These are phyloP conservation scores for Chunga burmeisteri DNA, from an alignment of 2,113 vertebrate species.

Conservation along the genomic window DNA sequence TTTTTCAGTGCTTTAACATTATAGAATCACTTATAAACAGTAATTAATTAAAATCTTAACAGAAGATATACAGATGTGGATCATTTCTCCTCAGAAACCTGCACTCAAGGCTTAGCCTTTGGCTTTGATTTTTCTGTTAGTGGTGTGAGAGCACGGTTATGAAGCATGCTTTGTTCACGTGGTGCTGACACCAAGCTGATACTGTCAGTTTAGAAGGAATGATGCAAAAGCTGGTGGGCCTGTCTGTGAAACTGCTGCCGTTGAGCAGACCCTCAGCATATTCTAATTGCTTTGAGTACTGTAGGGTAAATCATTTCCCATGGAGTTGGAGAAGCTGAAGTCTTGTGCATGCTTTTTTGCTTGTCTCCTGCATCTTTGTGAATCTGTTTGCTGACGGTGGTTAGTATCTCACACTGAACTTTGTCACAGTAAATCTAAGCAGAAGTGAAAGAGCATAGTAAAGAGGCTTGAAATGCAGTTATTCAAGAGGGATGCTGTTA, in stretches of 20 bases:
- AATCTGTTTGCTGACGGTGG: neutral
- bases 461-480: neutral
- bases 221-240: neutral
- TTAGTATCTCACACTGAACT: neutral
- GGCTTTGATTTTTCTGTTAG: conserved; percentile 4
- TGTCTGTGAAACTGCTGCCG: neutral
- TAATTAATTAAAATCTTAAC: neutral
- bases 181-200: neutral
- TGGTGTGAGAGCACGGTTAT: neutral
- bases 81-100: neutral
- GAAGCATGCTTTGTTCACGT: neutral
- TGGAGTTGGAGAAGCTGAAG: neutral
- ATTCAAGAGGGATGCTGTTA: neutral
- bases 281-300: neutral
- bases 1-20: neutral
- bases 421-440: neutral
- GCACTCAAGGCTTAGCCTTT: conserved; percentile 68
- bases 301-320: neutral
- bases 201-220: neutral
- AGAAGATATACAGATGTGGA: neutral
- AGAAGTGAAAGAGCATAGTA: neutral
- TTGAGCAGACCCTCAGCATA: neutral
- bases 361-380: conserved; percentile 6
- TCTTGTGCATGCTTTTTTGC: conserved; percentile 9
- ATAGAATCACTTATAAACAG: neutral